A percentile compares a stretch with the other conserved stretches of the same genome.
These are phyloP conservation scores for Zosterops pallidus DNA, from an alignment of 2,113 vertebrate species.

Conservation along the genomic window DNA sequence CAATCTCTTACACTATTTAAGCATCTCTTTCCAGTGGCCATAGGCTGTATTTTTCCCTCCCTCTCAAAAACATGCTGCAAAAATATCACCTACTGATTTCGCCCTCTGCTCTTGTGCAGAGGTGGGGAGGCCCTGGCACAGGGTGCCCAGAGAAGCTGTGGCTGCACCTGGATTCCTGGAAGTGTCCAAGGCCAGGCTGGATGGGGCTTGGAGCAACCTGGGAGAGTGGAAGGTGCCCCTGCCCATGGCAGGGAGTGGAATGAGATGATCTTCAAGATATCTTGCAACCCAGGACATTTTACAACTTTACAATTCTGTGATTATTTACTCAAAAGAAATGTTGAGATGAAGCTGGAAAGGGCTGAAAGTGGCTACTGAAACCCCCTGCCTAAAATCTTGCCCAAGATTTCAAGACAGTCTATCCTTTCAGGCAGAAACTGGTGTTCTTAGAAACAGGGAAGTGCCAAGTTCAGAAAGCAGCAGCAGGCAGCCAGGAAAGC, in stretches of 20 bases:
- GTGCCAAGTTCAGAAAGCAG: neutral
- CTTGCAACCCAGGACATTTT: neutral
- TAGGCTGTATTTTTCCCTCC: neutral
- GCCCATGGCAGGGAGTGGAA: neutral
- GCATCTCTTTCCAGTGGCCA: neutral
- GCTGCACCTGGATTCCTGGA: neutral
- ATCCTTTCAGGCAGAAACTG: neutral
- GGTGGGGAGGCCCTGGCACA: neutral
- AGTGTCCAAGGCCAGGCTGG: neutral
- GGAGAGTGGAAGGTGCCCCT: neutral
- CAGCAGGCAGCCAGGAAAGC: neutral
- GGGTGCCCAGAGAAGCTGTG: neutral
- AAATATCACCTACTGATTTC: neutral
- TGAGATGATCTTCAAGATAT: neutral
- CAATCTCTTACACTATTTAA: neutral
- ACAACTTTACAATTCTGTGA: neutral
- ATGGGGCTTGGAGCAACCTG: fast-evolving
- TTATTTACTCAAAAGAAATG: neutral
- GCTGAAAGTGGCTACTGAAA: neutral
- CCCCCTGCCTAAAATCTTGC: neutral
- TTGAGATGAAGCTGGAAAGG: neutral
- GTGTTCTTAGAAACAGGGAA: neutral
- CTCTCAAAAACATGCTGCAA: neutral
- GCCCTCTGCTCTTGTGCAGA: neutral
- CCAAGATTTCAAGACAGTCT: neutral